A percentile compares a stretch with the other conserved stretches of the same genome.
These are phyloP conservation scores for Melangyna quadrimaculata DNA, from an alignment of 2,888 invertebrate genomes.

Conservation along the genomic window DNA sequence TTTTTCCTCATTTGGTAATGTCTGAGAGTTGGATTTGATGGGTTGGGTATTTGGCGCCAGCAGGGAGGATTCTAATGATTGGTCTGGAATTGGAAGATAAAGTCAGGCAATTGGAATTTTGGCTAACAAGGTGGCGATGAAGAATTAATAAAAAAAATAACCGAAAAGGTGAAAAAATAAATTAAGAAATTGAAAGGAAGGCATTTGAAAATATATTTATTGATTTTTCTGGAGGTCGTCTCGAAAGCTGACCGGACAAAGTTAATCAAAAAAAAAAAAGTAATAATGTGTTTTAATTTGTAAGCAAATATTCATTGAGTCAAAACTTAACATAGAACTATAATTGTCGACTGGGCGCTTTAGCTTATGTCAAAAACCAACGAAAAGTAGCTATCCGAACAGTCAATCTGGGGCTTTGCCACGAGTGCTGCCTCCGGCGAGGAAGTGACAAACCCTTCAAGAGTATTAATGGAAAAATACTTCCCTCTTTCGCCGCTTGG, in stretches of 20 bases:
- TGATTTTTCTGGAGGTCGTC: not conserved
- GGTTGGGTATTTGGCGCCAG: slow-evolving; percentile 68
- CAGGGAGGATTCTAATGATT: slow-evolving; percentile 50
- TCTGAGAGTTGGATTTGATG: slow-evolving; percentile 48
- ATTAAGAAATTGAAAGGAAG: not conserved
- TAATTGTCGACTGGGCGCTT: no score
- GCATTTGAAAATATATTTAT: not conserved
- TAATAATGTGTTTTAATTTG: no score
- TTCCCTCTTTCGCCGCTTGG: no score
- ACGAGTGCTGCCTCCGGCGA: no score
- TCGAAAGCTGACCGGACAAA: not conserved
- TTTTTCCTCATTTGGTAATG: slow-evolving; percentile 61
- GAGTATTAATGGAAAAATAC: no score
- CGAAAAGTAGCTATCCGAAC: no score
- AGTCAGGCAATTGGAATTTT: slow-evolving; percentile 30
- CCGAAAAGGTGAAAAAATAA: not conserved
- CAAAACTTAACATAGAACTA: no score
- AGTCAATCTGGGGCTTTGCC: no score
- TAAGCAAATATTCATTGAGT: no score
- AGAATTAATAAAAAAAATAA: slow-evolving; percentile 10
- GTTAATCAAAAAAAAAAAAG: not conserved
- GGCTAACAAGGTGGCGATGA: slow-evolving; percentile 18
- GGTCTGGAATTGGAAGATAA: slow-evolving; percentile 19
- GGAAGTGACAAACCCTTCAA: no score
- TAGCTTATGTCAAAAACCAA: no score